Percentiles rank a stretch among this genome's conserved stretches.
These are phyloP conservation scores for Drosophila tristis DNA, from an alignment of 1,140 invertebrate species.

Conservation along the genomic window DNA sequence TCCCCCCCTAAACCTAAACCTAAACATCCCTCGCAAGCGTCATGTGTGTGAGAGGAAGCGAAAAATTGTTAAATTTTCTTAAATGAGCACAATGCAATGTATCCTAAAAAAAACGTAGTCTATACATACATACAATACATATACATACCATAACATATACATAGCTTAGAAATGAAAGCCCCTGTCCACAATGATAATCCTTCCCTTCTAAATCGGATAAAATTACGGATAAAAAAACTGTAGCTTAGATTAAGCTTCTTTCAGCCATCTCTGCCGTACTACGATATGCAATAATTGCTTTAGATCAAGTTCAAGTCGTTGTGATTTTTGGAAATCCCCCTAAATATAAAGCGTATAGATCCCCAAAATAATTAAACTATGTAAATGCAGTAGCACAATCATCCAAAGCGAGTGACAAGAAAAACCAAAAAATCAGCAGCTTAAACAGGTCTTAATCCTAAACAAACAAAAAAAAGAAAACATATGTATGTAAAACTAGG, in stretches of 20 bases:
- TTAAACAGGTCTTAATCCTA: conserved; percentile 49
- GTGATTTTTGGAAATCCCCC: conserved; percentile 62
- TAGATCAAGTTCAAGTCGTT: conserved; percentile 64
- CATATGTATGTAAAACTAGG: neutral
- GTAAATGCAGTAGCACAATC: conserved; percentile 75
- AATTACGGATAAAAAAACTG: neutral
- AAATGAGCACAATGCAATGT: conserved; percentile 82
- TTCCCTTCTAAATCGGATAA: conserved; percentile 29
- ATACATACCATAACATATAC: conserved; percentile 38
- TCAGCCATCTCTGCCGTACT: conserved; percentile 52
- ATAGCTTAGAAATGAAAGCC: conserved; percentile 22
- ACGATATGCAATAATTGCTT: conserved; percentile 63
- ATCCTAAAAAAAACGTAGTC: conserved; percentile 81
- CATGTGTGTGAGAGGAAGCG: conserved; percentile 40
- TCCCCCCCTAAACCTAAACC: neutral
- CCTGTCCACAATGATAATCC: conserved; percentile 7
- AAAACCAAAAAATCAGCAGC: conserved; percentile 42
- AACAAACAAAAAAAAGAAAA: neutral
- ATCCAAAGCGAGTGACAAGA: conserved; percentile 68
- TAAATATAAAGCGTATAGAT: conserved; percentile 12
- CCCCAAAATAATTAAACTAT: conserved; percentile 28
- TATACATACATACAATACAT: conserved; percentile 58
- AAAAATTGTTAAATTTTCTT: conserved; percentile 75
- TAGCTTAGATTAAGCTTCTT: conserved; percentile 38
- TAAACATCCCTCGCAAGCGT: neutral